Conservation (phyloP, 2,113 vertebrate species). For the Rhabdornis inornatus region DNA sequence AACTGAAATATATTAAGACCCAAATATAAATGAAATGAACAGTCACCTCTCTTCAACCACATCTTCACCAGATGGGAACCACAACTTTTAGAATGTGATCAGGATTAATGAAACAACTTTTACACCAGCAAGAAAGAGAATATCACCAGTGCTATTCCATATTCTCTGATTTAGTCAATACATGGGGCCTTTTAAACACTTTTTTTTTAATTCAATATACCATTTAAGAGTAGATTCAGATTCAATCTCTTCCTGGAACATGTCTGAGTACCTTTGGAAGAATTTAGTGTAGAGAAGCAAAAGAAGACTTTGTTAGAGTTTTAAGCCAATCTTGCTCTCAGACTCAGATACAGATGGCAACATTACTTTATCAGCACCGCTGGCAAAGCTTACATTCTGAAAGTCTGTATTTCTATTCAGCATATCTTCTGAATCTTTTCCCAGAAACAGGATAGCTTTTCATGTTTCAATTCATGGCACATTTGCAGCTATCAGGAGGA, state of each 20-base stretch:
- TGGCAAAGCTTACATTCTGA: background rate
- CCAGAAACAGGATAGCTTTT: background rate
- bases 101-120: background rate
- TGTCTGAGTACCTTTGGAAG: background rate
- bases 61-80: background rate
- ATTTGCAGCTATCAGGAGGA: background rate
- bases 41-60: background rate
- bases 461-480: background rate
- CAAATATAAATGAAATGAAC: background rate
- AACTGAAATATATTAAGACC: background rate
- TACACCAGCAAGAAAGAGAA: background rate
- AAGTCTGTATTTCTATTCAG: background rate
- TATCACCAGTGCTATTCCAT: background rate
- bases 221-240: background rate
- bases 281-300: background rate
- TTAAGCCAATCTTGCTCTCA: background rate
- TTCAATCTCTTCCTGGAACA: background rate
- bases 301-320: background rate
- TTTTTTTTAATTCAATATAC: background rate
- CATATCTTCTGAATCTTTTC: background rate
- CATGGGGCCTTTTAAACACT: background rate
- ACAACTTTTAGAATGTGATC: background rate
- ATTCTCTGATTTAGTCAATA: background rate
- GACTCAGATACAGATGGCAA: background rate
- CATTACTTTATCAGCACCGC: background rate